These are phyloP conservation scores for Anhinga anhinga DNA, from an alignment of 2,113 vertebrate species.

Conservation along the genomic window DNA sequence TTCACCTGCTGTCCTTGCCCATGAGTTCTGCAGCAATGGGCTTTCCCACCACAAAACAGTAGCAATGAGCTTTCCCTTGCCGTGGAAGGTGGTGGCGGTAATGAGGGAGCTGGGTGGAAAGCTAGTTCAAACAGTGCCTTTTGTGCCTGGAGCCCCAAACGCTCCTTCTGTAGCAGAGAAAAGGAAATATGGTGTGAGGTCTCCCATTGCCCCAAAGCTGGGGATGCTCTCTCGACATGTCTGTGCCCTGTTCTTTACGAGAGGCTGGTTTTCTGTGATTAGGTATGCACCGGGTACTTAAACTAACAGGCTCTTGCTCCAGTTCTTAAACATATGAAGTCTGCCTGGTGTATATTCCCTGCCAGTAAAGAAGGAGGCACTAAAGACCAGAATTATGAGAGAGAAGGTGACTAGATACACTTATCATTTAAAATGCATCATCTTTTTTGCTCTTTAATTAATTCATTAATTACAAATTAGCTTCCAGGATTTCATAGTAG, in stretches of 20 bases:
- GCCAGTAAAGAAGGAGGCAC: neutral
- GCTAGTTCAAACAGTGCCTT: neutral
- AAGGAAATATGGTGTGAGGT: neutral
- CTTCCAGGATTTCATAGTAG: neutral
- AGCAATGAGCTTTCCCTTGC: neutral
- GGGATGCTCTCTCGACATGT: accelerated
- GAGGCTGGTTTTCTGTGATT: neutral
- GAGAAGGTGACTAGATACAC: neutral
- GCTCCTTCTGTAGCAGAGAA: neutral
- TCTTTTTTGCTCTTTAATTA: constrained; percentile 6
- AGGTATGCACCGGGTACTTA: neutral
- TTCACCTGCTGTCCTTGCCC: neutral
- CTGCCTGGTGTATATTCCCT: neutral
- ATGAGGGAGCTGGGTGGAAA: neutral
- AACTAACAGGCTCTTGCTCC: neutral
- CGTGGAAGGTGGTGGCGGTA: neutral
- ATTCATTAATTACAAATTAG: constrained; percentile 44
- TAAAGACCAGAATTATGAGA: neutral
- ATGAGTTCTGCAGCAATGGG: neutral
- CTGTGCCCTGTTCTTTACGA: neutral
- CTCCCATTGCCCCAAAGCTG: accelerated
- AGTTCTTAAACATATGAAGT: neutral
- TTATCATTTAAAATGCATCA: neutral
- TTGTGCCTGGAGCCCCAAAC: neutral
- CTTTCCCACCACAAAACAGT: neutral